Evolutionary conservation across 1,140 invertebrate species (phyloP).

Genomic region (Chrysoperla carnea): DNA sequence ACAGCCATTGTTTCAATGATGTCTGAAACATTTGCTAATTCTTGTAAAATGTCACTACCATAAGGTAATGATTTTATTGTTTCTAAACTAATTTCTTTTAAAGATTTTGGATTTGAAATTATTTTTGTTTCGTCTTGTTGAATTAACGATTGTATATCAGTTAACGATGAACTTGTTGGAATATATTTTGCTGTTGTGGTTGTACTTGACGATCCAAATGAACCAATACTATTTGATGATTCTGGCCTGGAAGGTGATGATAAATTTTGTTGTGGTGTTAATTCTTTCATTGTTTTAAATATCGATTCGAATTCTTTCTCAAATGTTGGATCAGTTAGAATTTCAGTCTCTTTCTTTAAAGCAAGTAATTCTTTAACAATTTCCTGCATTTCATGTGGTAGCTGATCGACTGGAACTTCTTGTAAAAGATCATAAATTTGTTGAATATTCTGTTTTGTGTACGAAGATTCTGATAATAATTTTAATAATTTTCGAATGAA

Average conservation of each 20-base stretch:
- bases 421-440: background rate
- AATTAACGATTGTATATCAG: conserved; percentile 19
- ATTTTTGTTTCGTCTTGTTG: conserved; percentile 13
- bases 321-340: no score
- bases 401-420: background rate
- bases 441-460: background rate
- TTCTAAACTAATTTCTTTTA: conserved; percentile 38
- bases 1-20: conserved; percentile 28
- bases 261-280: conserved; percentile 11
- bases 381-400: background rate
- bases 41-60: conserved; percentile 41
- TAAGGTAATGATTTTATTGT: conserved; percentile 42
- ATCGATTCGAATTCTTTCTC: background rate
- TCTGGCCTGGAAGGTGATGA: conserved; percentile 11
- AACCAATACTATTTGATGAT: conserved; percentile 23
- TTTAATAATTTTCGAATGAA: background rate
- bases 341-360: background rate
- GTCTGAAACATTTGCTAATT: conserved; percentile 42
- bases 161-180: conserved; percentile 18
- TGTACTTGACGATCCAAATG: conserved; percentile 25
- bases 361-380: background rate
- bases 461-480: background rate
- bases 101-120: conserved; percentile 12
- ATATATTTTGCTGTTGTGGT: conserved; percentile 33
- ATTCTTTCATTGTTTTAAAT: conserved; percentile 5